Conservation (phyloP, 2,888 invertebrate genomes). For the Agrilus mali region DNA sequence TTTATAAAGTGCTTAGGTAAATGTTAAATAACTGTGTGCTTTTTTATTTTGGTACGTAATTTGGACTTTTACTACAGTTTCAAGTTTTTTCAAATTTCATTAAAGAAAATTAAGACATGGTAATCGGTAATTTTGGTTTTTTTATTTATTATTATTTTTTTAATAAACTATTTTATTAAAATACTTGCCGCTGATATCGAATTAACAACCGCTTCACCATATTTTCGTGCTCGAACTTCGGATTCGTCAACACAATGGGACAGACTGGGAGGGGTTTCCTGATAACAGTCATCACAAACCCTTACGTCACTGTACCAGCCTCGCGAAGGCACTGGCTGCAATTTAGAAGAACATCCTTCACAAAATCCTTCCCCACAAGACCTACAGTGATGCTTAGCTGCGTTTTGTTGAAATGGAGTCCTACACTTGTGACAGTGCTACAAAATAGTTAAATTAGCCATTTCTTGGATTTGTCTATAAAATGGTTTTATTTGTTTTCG, state of each 20-base stretch:
- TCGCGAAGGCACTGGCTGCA: constrained; percentile 53
- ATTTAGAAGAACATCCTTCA: constrained; percentile 53
- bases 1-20: too few species aligned
- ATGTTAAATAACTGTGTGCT: too few species aligned
- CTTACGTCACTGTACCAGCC: constrained; percentile 61
- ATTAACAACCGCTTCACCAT: constrained; percentile 60
- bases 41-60: too few species aligned
- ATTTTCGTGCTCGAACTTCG: constrained; percentile 45
- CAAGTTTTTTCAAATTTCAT: too few species aligned
- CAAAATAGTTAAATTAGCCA: constrained; percentile 7
- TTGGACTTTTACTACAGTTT: too few species aligned
- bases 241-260: constrained; percentile 21
- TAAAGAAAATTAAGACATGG: too few species aligned
- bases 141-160: too few species aligned
- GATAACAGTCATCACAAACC: constrained; percentile 58
- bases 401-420: constrained; percentile 39
- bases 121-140: too few species aligned
- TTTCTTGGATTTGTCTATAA: neutral
- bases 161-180: too few species aligned
- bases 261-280: constrained; percentile 25
- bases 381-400: constrained; percentile 62
- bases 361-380: constrained; percentile 73
- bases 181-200: constrained; percentile 44
- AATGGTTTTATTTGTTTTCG: too few species aligned
- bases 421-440: constrained; percentile 56